Conservation (phyloP, 2,113 vertebrate species). For the Boulengeromyrus knoepffleri region DNA sequence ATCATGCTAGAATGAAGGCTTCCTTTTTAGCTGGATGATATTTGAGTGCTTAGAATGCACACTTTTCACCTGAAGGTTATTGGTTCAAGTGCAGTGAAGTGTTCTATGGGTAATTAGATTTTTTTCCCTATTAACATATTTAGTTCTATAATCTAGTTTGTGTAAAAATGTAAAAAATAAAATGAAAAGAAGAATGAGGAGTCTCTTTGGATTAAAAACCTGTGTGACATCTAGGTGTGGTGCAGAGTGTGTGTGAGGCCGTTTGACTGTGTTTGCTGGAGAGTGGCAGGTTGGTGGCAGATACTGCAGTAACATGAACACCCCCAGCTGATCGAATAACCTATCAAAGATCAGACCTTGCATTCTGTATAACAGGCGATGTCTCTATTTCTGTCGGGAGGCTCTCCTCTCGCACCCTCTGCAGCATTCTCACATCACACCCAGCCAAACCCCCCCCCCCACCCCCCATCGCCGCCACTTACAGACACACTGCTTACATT, state of each 20-base stretch:
- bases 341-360: constrained; percentile 66
- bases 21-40: neutral
- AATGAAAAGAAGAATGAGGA: neutral
- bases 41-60: neutral
- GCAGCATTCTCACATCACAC: constrained; percentile 45
- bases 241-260: constrained; percentile 1
- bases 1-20: neutral
- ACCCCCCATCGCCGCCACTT: constrained; percentile 18
- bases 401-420: constrained; percentile 31
- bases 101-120: neutral
- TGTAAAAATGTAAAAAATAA: neutral
- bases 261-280: constrained; percentile 15
- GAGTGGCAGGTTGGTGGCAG: constrained; percentile 41
- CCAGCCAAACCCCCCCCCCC: constrained; percentile 8
- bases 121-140: neutral
- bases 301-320: constrained; percentile 57
- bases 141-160: neutral
- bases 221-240: neutral
- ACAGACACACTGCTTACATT: constrained; percentile 36
- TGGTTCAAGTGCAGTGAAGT: neutral
- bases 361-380: constrained; percentile 47
- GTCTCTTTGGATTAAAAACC: neutral
- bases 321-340: constrained; percentile 58
- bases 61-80: neutral
- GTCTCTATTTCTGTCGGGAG: constrained; percentile 46